Evolutionary conservation across 2,113 vertebrate species (phyloP).

Genomic region (Geococcyx californianus): DNA sequence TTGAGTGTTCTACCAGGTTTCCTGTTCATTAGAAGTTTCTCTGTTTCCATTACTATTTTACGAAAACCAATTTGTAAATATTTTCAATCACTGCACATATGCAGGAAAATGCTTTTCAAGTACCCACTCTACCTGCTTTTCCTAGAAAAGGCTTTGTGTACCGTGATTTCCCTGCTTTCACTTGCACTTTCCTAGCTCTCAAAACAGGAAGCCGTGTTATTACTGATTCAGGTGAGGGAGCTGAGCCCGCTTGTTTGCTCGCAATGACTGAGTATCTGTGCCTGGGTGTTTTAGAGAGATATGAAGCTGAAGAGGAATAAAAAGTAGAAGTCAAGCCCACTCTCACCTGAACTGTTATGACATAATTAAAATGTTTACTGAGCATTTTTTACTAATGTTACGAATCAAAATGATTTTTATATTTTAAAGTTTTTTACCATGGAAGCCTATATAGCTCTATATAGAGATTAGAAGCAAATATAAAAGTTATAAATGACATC

Average conservation of each 20-base stretch:
- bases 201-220: slow-evolving; percentile 53
- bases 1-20: slow-evolving; percentile 1
- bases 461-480: background rate
- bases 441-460: background rate
- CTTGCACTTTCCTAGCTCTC: slow-evolving; percentile 28
- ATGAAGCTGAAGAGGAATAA: background rate
- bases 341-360: background rate
- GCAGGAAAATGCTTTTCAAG: slow-evolving; percentile 52
- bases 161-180: background rate
- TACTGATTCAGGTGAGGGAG: background rate
- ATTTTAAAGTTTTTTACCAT: background rate
- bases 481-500: background rate
- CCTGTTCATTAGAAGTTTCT: slow-evolving; percentile 43
- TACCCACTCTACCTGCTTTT: slow-evolving; percentile 18
- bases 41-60: slow-evolving; percentile 36
- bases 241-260: background rate
- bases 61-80: slow-evolving; percentile 53
- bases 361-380: background rate
- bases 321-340: background rate
- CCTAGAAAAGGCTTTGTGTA: slow-evolving; percentile 47
- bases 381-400: background rate
- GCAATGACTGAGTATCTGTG: background rate
- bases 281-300: background rate
- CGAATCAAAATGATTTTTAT: background rate
- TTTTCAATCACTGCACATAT: slow-evolving; percentile 33